These are phyloP conservation scores for Oncorhynchus mykiss DNA, from an alignment of 2,113 vertebrate genomes.

Conservation along the genomic window DNA sequence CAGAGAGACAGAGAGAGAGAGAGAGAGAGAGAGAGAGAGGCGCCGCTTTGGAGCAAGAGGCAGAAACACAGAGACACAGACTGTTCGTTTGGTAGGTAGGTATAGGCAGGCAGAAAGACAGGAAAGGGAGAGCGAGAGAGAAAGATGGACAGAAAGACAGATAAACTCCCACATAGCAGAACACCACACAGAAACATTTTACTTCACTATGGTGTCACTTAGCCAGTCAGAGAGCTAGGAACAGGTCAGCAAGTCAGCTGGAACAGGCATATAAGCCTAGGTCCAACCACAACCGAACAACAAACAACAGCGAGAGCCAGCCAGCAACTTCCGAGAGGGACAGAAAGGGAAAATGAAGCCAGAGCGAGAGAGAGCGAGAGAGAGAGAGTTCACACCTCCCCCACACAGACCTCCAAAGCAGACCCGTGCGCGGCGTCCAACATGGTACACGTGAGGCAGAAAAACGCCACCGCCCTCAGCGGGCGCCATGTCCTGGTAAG, in stretches of 20 bases:
- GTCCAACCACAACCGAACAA: too few relatives aligned
- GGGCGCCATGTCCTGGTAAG: conserved; percentile 14
- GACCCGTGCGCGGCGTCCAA: not conserved
- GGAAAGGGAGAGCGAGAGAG: not conserved
- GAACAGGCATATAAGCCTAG: too few relatives aligned
- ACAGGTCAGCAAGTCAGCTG: not conserved
- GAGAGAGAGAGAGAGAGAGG: not conserved
- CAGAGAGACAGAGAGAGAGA: too few relatives aligned
- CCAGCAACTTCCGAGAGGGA: not conserved
- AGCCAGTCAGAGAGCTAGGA: not conserved
- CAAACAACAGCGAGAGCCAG: not conserved
- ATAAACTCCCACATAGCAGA: not conserved
- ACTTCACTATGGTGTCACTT: too few relatives aligned
- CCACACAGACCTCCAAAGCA: not conserved
- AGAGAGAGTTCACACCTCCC: not conserved
- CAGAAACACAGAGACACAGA: not conserved
- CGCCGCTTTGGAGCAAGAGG: conserved; percentile 18
- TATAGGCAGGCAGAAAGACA: not conserved
- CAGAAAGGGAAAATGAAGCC: too few relatives aligned
- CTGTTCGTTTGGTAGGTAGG: not conserved
- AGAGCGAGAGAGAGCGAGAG: not conserved
- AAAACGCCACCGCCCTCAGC: conserved; percentile 22
- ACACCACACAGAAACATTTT: too few relatives aligned
- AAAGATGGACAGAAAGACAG: not conserved
- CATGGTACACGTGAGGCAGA: not conserved